A percentile compares a stretch with the other conserved stretches of the same genome.
phyloP scores from a whole-genome alignment of 1,140 invertebrate genomes.

The Bombus turneri region DNA sequence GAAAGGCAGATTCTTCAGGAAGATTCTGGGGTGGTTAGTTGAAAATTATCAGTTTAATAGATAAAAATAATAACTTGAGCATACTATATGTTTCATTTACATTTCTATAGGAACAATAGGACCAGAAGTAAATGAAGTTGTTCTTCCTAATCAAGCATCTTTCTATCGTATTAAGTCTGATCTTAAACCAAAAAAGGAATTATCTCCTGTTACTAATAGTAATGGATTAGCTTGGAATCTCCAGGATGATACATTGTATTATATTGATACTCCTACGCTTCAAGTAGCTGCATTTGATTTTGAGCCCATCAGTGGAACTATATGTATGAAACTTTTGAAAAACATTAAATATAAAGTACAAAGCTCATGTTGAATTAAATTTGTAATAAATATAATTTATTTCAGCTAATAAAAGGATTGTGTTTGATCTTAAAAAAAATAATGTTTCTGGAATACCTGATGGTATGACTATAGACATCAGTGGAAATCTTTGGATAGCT shows the following conservation, averaged over 20 bases:
- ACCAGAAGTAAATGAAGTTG: constrained; percentile 83
- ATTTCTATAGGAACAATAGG: constrained; percentile 87
- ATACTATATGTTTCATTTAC: background rate
- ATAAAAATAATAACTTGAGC: background rate
- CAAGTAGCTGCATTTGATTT: constrained; percentile 89
- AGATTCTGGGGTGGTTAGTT: constrained; percentile 89
- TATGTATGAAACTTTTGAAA: constrained; percentile 79
- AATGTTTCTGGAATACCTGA: constrained; percentile 84
- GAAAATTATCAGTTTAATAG: background rate
- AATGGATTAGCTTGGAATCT: constrained; percentile 92
- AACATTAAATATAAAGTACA: background rate
- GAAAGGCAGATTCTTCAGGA: constrained; percentile 91
- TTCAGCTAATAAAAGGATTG: constrained; percentile 69
- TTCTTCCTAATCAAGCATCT: constrained; percentile 77
- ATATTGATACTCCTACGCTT: constrained; percentile 88
- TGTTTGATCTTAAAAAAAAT: constrained; percentile 72
- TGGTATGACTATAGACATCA: constrained; percentile 88
- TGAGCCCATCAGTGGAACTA: constrained; percentile 77
- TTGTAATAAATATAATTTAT: background rate
- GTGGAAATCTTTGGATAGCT: constrained; percentile 87
- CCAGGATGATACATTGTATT: constrained; percentile 88
- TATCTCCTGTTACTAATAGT: constrained; percentile 86
- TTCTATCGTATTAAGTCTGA: constrained; percentile 83
- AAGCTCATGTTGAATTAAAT: background rate
- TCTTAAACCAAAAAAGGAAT: constrained; percentile 72